Evolutionary conservation across 1,140 invertebrate genomes (phyloP).

Genomic region (Camponotus floridanus): DNA sequence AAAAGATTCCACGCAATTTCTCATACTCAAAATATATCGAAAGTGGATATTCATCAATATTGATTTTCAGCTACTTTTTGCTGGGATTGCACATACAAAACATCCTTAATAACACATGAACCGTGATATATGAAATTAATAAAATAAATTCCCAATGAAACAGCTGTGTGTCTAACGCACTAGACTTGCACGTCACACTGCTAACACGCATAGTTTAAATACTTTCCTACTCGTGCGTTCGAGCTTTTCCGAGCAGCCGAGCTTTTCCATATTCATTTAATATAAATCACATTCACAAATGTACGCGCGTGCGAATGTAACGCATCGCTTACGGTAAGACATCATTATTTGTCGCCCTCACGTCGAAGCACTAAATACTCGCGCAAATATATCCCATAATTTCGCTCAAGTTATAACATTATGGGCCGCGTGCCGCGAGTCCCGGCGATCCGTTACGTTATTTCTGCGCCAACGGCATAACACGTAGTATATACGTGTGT

Average conservation of each 20-base stretch:
- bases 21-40: too few relatives aligned
- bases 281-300: slow-evolving; percentile 21
- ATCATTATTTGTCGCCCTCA: slow-evolving; percentile 62
- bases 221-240: not conserved
- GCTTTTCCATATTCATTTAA: slow-evolving; percentile 32
- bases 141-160: not conserved
- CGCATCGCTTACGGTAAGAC: slow-evolving; percentile 49
- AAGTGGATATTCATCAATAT: too few relatives aligned
- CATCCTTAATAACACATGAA: too few relatives aligned
- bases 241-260: too few relatives aligned
- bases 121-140: not conserved
- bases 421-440: slow-evolving; percentile 48
- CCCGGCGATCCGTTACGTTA: slow-evolving; percentile 55
- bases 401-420: slow-evolving; percentile 38
- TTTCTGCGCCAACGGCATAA: slow-evolving; percentile 50
- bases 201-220: not conserved
- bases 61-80: too few relatives aligned
- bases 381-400: slow-evolving; percentile 54
- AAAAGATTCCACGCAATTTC: too few relatives aligned
- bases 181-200: not conserved
- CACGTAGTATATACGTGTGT: slow-evolving; percentile 43
- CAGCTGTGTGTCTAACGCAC: not conserved
- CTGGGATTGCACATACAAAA: too few relatives aligned
- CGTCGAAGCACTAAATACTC: slow-evolving; percentile 61
- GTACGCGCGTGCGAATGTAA: slow-evolving; percentile 36